A percentile compares a stretch with the other conserved stretches of the same genome.
Conservation (phyloP, 2,888 invertebrate genomes). For the Rhamphomyia laevipes region DNA sequence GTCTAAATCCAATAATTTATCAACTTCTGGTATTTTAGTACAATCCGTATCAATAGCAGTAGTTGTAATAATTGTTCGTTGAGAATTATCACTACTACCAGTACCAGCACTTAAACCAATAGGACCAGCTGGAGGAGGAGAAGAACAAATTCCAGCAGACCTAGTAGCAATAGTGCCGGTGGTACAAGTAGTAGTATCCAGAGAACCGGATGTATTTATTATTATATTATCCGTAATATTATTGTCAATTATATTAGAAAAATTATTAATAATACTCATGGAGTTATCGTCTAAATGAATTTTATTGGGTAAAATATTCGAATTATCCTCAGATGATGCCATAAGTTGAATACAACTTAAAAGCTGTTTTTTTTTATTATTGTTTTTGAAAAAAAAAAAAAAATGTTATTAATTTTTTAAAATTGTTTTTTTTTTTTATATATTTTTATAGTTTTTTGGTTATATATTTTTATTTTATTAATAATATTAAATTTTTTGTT, state of each 20-base stretch:
- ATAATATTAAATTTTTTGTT: neutral
- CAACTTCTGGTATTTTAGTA: no score
- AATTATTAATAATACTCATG: slow-evolving; percentile 5
- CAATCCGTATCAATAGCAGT: no score
- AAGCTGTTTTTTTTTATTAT: neutral
- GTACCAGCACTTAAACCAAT: neutral
- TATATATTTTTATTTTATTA: neutral
- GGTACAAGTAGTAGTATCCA: neutral
- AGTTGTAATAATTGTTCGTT: no score
- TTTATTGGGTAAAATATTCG: slow-evolving; percentile 12
- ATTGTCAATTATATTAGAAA: slow-evolving; percentile 15
- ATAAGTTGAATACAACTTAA: slow-evolving; percentile 19
- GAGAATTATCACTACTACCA: neutral
- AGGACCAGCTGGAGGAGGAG: neutral
- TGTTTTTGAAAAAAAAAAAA: no score
- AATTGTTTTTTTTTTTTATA: no score
- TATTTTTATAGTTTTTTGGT: neutral
- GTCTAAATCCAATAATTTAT: no score
- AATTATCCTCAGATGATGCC: slow-evolving; percentile 23
- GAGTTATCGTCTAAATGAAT: neutral
- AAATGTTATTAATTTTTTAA: neutral
- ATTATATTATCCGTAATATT: slow-evolving; percentile 4
- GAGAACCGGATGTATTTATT: neutral
- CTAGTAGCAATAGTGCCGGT: neutral
- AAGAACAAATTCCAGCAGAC: neutral